Evolutionary conservation across 2,888 invertebrate genomes (phyloP), one percentile per base, ranked within the genome.

Genomic region (Andrena chrysosceles): DNA sequence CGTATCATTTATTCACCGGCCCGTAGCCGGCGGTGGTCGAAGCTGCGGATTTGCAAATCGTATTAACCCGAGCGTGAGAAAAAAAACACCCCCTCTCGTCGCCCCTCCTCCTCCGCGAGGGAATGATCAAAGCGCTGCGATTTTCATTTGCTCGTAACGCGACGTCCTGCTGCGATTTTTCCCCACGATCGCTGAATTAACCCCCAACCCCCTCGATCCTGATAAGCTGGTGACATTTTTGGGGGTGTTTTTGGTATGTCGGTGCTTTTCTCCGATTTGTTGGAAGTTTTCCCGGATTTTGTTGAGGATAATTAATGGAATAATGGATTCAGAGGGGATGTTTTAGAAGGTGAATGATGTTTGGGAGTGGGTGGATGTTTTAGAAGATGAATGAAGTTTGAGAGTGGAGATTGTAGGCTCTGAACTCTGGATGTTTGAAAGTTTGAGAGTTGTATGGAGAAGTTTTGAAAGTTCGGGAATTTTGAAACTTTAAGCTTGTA

Each of bases 1-100:
- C 77, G 77, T 85, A 90, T 93, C 88, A 93, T 92, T 92, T 91
- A 92, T 92, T 92, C 92, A 93, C 78, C 81, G 84, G 77, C 87
- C 83, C 85, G 81, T 85, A 85, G 85, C 75, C 85, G 83, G 64
- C 79, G 78, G 74, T 87, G 86, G 81, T 79, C 86, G 89, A 89
- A 90, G 90, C 90, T 88, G 89, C 87, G 89, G 88, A 90, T 91
- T 91, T 89, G 89, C 89, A 91, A 91, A 90, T 91, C 87, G 86
- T 86, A 91, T 91, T 90, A 89, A 90, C 88, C 85, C 82, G 76
- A 63, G 73, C 77, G 77, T 74, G 81, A 71, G 70, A 71, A 54
- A 72, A 83, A 84, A 71, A 69, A 64, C 68, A 16, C 16, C 75
- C 69, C 78, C 62, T 77, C 68, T 2, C 23, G 16, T 16, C 66